Percentiles rank a stretch among this genome's conserved stretches.
Evolutionary conservation across 1,140 invertebrate species (phyloP).

Genomic region (Neomicropteryx cornuta): DNA sequence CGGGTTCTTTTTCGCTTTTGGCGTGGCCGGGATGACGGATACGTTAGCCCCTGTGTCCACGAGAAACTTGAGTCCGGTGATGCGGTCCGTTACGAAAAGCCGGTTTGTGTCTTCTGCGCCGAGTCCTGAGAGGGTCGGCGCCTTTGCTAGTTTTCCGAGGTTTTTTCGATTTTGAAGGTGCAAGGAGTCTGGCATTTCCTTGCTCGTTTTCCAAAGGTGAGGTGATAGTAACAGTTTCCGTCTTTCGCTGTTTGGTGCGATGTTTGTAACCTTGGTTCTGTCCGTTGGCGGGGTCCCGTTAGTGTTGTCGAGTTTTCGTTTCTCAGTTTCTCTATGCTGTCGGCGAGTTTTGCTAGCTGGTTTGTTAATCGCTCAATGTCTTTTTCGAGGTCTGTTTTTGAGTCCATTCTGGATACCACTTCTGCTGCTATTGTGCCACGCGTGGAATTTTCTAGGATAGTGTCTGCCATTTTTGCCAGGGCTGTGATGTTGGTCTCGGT

Average conservation of each 20-base stretch:
- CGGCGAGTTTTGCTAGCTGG: neutral
- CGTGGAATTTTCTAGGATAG: neutral
- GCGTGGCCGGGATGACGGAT: conserved; percentile 9
- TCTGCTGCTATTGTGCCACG: neutral
- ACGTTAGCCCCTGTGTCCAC: conserved; percentile 16
- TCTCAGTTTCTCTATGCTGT: neutral
- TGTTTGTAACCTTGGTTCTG: neutral
- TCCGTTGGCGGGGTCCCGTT: neutral
- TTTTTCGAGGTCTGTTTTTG: neutral
- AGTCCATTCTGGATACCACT: neutral
- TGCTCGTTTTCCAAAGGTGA: neutral
- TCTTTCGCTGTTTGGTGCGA: neutral
- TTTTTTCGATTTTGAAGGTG: neutral
- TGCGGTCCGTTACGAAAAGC: conserved; percentile 11
- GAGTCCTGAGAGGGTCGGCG: neutral
- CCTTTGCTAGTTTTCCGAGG: neutral
- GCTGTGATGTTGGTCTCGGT: neutral
- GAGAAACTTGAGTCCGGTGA: conserved; percentile 3
- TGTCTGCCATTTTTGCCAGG: conserved; percentile 2
- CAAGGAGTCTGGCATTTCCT: neutral
- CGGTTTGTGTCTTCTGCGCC: neutral
- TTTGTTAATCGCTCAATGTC: too few relatives aligned
- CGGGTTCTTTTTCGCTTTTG: neutral
- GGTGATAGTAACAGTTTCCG: neutral
- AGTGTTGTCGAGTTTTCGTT: neutral